A percentile compares a stretch with the other conserved stretches of the same genome.
Conservation (phyloP, 1,140 invertebrate species). For the Nasonia vitripennis region DNA sequence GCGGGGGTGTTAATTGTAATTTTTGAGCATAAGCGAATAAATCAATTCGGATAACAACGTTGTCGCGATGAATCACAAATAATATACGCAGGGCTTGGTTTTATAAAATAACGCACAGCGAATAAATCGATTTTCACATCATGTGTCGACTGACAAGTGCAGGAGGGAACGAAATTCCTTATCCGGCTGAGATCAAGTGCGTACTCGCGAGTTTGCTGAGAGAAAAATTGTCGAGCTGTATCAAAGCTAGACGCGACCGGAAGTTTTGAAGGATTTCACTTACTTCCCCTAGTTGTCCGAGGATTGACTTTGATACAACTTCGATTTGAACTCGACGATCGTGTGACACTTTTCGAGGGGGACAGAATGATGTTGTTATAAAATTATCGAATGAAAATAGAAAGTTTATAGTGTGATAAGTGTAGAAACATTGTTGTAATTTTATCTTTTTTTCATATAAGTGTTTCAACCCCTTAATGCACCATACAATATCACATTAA, state of each 20-base stretch:
- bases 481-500: not conserved
- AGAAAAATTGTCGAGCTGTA: constrained; percentile 5
- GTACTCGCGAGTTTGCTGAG: not conserved
- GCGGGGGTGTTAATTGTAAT: too few species aligned
- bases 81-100: not conserved
- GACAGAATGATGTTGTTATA: too few species aligned
- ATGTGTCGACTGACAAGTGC: not conserved
- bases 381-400: too few species aligned
- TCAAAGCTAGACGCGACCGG: not conserved
- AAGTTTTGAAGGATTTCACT: not conserved
- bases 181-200: not conserved
- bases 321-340: too few species aligned
- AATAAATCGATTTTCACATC: not conserved
- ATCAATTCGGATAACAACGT: too few species aligned
- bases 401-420: too few species aligned
- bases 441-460: not conserved
- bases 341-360: too few species aligned
- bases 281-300: not conserved
- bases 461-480: too few species aligned
- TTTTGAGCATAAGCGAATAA: too few species aligned
- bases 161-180: not conserved
- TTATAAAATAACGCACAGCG: not conserved
- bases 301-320: not conserved
- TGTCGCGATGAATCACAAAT: too few species aligned
- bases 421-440: not conserved